Evolutionary conservation across 2,113 vertebrate species (phyloP).

Genomic region (Taurulus bubalis): DNA sequence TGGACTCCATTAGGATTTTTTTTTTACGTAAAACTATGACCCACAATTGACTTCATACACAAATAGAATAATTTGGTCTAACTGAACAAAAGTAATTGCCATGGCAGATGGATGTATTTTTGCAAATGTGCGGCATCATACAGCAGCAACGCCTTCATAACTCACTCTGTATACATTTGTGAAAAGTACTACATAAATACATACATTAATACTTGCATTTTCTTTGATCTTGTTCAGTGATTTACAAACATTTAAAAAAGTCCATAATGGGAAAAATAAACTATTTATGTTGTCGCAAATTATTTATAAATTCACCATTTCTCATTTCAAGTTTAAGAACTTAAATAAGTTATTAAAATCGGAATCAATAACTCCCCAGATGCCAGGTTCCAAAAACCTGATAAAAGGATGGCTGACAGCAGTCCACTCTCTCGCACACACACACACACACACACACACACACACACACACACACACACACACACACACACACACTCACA

Average conservation of each 20-base stretch:
- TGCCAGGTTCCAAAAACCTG: conserved; percentile 55
- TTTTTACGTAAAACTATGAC: not conserved
- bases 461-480: conserved; percentile 27
- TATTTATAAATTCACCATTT: conserved; percentile 37
- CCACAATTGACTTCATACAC: not conserved
- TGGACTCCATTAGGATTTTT: not conserved
- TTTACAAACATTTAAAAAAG: conserved; percentile 13
- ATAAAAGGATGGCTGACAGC: conserved; percentile 83
- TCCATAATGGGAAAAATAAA: conserved; percentile 39
- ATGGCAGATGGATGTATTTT: not conserved
- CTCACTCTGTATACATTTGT: not conserved
- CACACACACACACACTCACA: conserved; percentile 40
- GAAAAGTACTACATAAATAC: not conserved
- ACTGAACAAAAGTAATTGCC: not conserved
- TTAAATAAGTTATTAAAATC: conserved; percentile 66
- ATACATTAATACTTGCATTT: conserved; percentile 4
- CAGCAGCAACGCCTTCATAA: not conserved
- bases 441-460: conserved; percentile 44
- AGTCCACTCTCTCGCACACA: conserved; percentile 39
- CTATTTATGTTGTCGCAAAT: conserved; percentile 29
- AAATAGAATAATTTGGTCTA: not conserved
- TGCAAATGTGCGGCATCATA: no score
- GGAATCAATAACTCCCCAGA: conserved; percentile 53
- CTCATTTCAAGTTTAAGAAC: conserved; percentile 65
- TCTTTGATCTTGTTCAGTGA: not conserved